Evolutionary conservation across 2,113 vertebrate species (phyloP).

Genomic region (Sinocyclocheilus anophthalmus): DNA sequence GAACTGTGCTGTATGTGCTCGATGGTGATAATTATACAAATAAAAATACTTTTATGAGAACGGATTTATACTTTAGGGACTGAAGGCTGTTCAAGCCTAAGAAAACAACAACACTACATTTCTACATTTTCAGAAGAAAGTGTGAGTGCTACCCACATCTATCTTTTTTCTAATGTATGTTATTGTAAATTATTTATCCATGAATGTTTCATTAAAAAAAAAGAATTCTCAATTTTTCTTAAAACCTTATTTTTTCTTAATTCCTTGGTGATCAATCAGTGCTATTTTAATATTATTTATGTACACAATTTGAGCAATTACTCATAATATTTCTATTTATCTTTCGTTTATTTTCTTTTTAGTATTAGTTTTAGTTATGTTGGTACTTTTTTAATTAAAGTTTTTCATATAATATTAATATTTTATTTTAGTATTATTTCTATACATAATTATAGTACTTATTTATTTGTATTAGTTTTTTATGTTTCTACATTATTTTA

Average conservation of each 20-base stretch:
- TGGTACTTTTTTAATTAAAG: background rate
- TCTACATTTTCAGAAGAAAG: background rate
- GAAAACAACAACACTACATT: background rate
- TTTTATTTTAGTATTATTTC: background rate
- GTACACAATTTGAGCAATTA: background rate
- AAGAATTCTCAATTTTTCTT: too few species aligned
- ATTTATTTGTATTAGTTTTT: background rate
- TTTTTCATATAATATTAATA: background rate
- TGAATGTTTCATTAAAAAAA: background rate
- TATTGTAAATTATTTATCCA: background rate
- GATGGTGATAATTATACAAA: background rate
- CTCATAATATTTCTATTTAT: background rate
- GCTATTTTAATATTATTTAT: background rate
- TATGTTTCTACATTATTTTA: background rate
- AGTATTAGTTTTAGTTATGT: background rate
- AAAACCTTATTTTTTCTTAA: background rate
- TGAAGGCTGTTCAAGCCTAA: background rate
- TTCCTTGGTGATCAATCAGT: background rate
- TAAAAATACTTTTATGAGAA: background rate
- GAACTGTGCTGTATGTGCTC: background rate
- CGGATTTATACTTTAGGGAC: background rate
- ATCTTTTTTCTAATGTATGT: background rate
- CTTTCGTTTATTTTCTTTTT: background rate
- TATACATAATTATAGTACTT: background rate
- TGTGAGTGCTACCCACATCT: background rate